A percentile compares a stretch with the other conserved stretches of the same genome.
Evolutionary conservation across 2,113 vertebrate genomes (phyloP).

Genomic region (Rissa tridactyla): DNA sequence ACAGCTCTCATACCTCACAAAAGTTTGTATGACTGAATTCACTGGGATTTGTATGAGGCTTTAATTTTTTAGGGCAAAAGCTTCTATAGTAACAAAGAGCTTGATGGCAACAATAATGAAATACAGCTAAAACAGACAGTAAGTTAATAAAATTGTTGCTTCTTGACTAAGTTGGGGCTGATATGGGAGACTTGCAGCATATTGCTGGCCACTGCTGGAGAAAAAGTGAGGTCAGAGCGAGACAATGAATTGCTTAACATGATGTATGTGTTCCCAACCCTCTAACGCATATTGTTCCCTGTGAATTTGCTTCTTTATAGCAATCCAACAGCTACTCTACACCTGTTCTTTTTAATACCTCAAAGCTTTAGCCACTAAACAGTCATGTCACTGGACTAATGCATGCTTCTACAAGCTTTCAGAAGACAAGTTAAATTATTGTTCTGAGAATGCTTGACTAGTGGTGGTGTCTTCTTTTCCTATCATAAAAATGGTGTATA

Average conservation of each 20-base stretch:
- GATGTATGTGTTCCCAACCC: neutral
- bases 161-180: neutral
- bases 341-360: neutral
- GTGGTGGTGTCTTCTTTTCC: neutral
- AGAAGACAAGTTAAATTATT: neutral
- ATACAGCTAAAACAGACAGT: neutral
- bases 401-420: neutral
- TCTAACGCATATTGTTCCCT: neutral
- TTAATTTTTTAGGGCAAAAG: neutral
- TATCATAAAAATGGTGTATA: neutral
- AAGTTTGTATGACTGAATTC: neutral
- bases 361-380: neutral
- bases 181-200: neutral
- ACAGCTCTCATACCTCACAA: neutral
- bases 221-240: neutral
- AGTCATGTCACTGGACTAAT: neutral
- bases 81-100: neutral
- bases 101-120: neutral
- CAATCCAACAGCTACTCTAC: neutral
- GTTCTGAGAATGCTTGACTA: neutral
- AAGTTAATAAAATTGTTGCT: neutral
- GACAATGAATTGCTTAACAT: neutral
- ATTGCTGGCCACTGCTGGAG: neutral
- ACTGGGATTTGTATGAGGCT: neutral
- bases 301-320: neutral